These are phyloP conservation scores for Plagiodera versicolora DNA, from an alignment of 2,888 invertebrate species.

Conservation along the genomic window DNA sequence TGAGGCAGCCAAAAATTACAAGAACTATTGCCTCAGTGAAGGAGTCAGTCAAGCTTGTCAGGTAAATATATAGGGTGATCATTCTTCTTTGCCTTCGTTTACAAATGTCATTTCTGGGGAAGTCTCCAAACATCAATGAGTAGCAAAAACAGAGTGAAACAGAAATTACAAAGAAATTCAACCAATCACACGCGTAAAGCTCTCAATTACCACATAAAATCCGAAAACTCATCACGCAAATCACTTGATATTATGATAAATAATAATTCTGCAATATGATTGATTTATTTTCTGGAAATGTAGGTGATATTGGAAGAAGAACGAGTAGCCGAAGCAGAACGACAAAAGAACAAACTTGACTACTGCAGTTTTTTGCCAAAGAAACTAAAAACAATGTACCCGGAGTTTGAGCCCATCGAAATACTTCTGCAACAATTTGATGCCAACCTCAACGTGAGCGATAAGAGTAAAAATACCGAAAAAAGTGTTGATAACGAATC, in stretches of 20 bases:
- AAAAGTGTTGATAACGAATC: slow-evolving; percentile 23
- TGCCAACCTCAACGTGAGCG: slow-evolving; percentile 4
- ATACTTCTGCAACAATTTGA: slow-evolving; percentile 33
- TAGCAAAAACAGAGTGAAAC: too few relatives aligned
- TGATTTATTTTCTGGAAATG: not conserved
- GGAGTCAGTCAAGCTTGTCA: slow-evolving; percentile 38
- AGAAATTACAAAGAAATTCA: too few relatives aligned
- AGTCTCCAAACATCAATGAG: too few relatives aligned
- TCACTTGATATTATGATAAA: too few relatives aligned
- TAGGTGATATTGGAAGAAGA: slow-evolving; percentile 31
- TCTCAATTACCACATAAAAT: too few relatives aligned
- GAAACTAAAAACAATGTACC: slow-evolving; percentile 6
- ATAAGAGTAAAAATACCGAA: slow-evolving; percentile 17
- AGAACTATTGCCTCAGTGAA: slow-evolving; percentile 53
- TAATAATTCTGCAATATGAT: too few relatives aligned
- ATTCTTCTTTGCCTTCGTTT: too few relatives aligned
- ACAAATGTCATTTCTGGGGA: too few relatives aligned
- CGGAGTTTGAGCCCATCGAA: not conserved
- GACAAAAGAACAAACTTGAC: slow-evolving; percentile 35
- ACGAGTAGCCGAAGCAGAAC: slow-evolving; percentile 28
- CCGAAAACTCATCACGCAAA: too few relatives aligned
- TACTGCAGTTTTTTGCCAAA: slow-evolving; percentile 35
- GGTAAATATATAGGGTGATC: not conserved
- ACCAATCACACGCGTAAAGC: too few relatives aligned
- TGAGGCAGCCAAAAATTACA: slow-evolving; percentile 67